Percentiles rank a stretch among this genome's conserved stretches.
Conservation (phyloP, 1,140 invertebrate species). For the Papilio aristodemus region DNA sequence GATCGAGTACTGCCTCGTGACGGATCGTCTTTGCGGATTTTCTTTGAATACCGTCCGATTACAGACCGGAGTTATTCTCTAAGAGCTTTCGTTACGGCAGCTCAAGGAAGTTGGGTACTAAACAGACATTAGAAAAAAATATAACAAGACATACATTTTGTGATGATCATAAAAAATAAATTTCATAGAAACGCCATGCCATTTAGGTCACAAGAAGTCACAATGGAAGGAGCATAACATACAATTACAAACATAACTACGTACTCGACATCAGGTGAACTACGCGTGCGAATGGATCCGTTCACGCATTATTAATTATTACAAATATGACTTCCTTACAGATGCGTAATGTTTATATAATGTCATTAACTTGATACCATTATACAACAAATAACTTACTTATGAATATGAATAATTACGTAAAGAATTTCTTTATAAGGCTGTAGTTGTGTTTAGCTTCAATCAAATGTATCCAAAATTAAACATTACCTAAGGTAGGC, state of each 20-base stretch:
- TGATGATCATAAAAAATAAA: too few relatives aligned
- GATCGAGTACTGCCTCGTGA: slow-evolving; percentile 43
- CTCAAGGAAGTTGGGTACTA: not conserved
- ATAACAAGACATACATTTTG: not conserved
- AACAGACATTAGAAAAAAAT: not conserved
- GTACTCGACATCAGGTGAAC: too few relatives aligned
- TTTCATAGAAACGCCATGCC: too few relatives aligned
- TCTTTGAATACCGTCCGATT: slow-evolving; percentile 32
- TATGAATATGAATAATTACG: not conserved
- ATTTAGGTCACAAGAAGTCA: too few relatives aligned
- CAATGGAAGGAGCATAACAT: too few relatives aligned
- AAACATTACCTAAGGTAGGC: slow-evolving; percentile 31
- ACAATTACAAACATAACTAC: too few relatives aligned
- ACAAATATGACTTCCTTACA: not conserved
- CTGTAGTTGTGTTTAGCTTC: not conserved
- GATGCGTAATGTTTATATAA: not conserved
- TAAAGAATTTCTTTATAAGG: not conserved
- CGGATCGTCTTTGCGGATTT: slow-evolving; percentile 43
- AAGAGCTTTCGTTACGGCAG: slow-evolving; percentile 20
- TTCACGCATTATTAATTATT: not conserved
- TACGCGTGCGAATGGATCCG: not conserved
- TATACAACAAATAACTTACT: not conserved
- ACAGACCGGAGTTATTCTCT: slow-evolving; percentile 12
- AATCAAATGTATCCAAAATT: slow-evolving; percentile 30
- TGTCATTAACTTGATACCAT: not conserved